These are phyloP conservation scores for Apodemus agrarius DNA, from an alignment of 2,797 vertebrate species.

Conservation along the genomic window DNA sequence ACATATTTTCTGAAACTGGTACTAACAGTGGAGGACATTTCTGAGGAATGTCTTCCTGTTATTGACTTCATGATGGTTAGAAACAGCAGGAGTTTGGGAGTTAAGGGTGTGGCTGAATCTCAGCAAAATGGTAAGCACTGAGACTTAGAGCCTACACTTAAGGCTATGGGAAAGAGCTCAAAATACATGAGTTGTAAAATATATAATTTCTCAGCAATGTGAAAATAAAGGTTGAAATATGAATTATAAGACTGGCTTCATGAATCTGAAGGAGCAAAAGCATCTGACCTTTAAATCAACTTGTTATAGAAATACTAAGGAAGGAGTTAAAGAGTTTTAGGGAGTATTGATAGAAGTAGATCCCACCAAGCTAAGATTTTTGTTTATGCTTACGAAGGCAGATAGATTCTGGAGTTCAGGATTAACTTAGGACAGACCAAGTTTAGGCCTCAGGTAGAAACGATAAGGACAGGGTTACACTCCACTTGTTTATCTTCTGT, in stretches of 20 bases:
- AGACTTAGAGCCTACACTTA: background rate
- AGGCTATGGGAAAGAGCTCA: background rate
- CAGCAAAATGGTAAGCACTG: background rate
- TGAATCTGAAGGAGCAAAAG: background rate
- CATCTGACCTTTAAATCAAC: background rate
- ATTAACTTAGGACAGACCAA: background rate
- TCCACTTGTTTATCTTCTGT: background rate
- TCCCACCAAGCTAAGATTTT: background rate
- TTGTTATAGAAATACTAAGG: background rate
- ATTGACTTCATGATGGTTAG: background rate
- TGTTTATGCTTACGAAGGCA: background rate
- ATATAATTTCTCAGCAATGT: background rate
- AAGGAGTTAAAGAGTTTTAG: background rate
- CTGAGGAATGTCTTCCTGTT: background rate
- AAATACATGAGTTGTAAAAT: background rate
- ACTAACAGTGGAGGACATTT: background rate
- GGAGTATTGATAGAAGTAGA: background rate
- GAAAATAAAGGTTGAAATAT: background rate
- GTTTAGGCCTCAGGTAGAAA: background rate
- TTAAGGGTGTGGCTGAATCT: background rate
- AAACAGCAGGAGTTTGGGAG: background rate
- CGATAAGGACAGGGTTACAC: background rate
- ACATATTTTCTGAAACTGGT: background rate
- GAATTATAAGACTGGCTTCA: background rate
- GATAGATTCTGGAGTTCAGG: background rate